phyloP scores from a whole-genome alignment of 2,797 vertebrate genomes.

The Chrysocyon brachyurus region DNA sequence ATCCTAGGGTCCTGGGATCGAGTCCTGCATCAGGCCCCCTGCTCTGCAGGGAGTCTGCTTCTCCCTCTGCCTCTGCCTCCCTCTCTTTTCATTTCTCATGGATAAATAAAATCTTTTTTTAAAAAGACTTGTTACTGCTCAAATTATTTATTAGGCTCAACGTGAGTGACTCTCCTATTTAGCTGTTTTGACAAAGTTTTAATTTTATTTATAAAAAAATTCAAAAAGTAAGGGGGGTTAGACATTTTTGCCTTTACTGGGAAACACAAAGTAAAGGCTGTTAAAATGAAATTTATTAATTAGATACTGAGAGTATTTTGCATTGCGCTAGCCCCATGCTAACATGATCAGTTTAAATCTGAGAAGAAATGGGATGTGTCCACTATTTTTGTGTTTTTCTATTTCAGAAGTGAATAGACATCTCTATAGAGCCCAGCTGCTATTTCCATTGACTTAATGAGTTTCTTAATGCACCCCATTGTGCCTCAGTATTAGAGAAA shows the following conservation, averaged over 20 bases:
- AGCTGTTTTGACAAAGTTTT: slow-evolving; percentile 37
- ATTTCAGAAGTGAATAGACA: slow-evolving; percentile 64
- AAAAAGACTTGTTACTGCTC: not conserved
- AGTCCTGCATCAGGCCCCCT: no score
- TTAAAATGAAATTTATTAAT: slow-evolving; percentile 52
- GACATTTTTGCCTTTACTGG: not conserved
- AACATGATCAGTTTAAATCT: not conserved
- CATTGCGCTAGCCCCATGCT: not conserved
- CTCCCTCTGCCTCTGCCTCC: no score
- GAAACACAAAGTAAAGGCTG: slow-evolving; percentile 15
- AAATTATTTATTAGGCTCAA: slow-evolving; percentile 2
- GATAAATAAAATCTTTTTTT: no score
- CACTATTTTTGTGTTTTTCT: slow-evolving; percentile 54
- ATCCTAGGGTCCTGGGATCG: no score
- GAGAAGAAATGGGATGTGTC: slow-evolving; percentile 25
- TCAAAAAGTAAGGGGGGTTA: not conserved
- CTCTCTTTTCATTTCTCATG: no score
- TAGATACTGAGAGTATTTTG: not conserved
- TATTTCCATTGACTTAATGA: slow-evolving; percentile 72
- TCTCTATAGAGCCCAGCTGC: slow-evolving; percentile 62
- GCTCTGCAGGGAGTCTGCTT: no score
- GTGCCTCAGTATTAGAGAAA: slow-evolving; percentile 67
- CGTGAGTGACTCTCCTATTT: not conserved
- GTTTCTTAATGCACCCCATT: slow-evolving; percentile 67
- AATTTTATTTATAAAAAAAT: slow-evolving; percentile 33